Evolutionary conservation across 2,888 invertebrate genomes (phyloP), one percentile per base, ranked within the genome.

Genomic region (Patella depressa): DNA sequence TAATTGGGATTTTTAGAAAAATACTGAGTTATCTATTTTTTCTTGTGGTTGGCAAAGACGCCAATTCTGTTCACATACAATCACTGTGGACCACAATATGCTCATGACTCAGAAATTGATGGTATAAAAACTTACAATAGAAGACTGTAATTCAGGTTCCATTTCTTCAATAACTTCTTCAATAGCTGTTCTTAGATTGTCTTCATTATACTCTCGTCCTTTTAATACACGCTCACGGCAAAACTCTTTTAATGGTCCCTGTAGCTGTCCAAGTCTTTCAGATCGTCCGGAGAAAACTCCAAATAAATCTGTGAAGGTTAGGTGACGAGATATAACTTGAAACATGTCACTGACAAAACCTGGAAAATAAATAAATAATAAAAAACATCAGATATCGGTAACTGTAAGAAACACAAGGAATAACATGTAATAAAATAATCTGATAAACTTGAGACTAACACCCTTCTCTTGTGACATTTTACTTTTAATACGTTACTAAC

Each of bases 191-290:
- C 91, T 88, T 34, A 93, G 90, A 74, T 92, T 92, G 24, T 90
- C 90, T 7, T 91, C 88, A 1, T 90, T 91, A 3, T 91, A 89
- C 73, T 88, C 86, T 12, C 88, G 87, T 70, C 92, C 93, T 45
- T 92, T 87, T 75, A 93, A 88, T 1, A 93, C 88, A 7, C 92
- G 87, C 11, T 90, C 89, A 19, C 89, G 83, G 65, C 93, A 89
- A 87, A 94, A 93, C 65, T 90, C 90, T 76, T 92, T 91, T 54
- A 94, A 88, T 45, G 92, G 92, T 9, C 85, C 88, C 69, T 92
- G 91, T 70, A 94, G 90, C 71, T 92, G 90, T 78, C 92, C 90
- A 59, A 94, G 87, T 0, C 93, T 92, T 78, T 86, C 91, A 80
- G 82, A 91, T 88, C 87, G 89, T 79, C 90, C 93, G 79, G 91